Evolutionary conservation across 2,113 vertebrate species (phyloP).

Genomic region (Alligator sinensis): DNA sequence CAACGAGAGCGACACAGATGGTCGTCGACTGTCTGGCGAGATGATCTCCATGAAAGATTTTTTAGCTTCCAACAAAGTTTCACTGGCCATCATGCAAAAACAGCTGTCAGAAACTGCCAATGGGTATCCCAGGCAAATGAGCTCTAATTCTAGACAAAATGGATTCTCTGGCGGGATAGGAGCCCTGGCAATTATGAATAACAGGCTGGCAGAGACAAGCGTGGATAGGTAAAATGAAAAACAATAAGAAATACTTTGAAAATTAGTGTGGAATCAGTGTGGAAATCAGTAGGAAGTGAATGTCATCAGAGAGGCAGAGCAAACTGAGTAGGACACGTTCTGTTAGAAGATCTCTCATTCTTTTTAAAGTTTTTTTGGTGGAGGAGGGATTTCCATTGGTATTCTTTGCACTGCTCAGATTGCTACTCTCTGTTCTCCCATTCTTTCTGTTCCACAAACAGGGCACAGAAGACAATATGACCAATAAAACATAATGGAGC

Average conservation of each 20-base stretch:
- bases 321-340: background rate
- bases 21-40: constrained; percentile 92
- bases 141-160: constrained; percentile 81
- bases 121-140: constrained; percentile 83
- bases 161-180: constrained; percentile 94
- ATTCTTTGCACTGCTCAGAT: constrained; percentile 10
- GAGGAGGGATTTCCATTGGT: background rate
- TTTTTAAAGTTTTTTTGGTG: background rate
- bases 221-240: constrained; percentile 85
- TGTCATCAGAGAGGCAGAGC: background rate
- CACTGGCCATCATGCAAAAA: constrained; percentile 95
- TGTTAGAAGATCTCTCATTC: background rate
- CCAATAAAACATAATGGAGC: constrained; percentile 7
- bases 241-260: fast-evolving
- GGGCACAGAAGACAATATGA: background rate
- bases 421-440: background rate
- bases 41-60: constrained; percentile 97
- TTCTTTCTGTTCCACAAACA: background rate
- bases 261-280: background rate
- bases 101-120: constrained; percentile 93
- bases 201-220: constrained; percentile 94
- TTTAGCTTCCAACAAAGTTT: constrained; percentile 92
- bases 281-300: background rate
- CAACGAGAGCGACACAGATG: constrained; percentile 90
- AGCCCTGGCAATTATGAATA: constrained; percentile 97